These are phyloP conservation scores for Podarcis cretensis DNA, from an alignment of 2,113 vertebrate genomes.

Conservation along the genomic window DNA sequence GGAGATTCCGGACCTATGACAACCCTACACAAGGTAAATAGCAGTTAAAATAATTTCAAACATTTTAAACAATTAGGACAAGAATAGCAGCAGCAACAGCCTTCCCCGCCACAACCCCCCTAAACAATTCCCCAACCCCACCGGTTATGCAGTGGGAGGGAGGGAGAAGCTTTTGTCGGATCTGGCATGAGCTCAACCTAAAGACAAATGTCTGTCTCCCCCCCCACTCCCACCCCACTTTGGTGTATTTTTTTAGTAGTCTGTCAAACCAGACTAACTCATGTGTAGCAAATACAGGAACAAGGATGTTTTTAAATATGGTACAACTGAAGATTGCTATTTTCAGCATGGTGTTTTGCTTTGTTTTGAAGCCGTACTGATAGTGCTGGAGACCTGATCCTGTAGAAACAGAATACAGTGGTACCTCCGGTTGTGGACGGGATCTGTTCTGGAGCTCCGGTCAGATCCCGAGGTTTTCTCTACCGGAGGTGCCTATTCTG, in stretches of 20 bases:
- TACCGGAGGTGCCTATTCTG: too few species aligned
- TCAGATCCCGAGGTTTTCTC: too few species aligned
- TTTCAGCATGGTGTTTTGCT: background rate
- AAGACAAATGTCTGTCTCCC: conserved; percentile 26
- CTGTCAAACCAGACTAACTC: conserved; percentile 47
- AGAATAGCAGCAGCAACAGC: too few species aligned
- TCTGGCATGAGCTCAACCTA: conserved; percentile 60
- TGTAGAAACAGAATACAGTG: background rate
- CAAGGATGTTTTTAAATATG: conserved; percentile 49
- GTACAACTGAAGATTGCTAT: conserved; percentile 39
- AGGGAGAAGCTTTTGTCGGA: conserved; percentile 48
- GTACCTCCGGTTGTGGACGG: too few species aligned
- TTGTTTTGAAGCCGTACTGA: conserved; percentile 7
- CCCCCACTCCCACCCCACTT: conserved; percentile 13
- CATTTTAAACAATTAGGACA: too few species aligned
- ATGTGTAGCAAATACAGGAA: conserved; percentile 48
- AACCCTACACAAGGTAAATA: too few species aligned
- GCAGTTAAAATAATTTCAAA: too few species aligned
- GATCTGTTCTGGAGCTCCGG: too few species aligned
- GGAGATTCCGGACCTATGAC: too few species aligned
- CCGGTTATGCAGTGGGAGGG: conserved; percentile 24
- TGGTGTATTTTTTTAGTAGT: conserved; percentile 63
- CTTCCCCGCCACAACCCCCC: too few species aligned
- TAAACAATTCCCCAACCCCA: too few species aligned
- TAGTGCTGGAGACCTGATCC: conserved; percentile 20